Conservation (phyloP, 2,888 invertebrate species). For the Agapostemon virescens region DNA sequence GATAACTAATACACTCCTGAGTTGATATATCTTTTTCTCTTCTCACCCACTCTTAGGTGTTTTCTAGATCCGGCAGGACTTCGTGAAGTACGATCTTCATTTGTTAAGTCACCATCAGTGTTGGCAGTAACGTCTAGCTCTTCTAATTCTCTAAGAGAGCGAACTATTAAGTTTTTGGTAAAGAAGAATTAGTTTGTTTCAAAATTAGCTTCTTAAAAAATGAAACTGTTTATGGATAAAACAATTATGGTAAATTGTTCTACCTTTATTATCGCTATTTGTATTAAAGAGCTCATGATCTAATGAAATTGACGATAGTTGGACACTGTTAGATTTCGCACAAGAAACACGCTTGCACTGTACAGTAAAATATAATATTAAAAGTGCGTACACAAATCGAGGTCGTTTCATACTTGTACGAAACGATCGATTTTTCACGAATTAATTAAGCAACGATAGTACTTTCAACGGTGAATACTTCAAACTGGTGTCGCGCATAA, state of each 20-base stretch:
- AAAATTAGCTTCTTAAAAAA: not conserved
- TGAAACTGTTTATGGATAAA: not conserved
- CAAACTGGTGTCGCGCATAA: slow-evolving; percentile 20
- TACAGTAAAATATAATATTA: slow-evolving; percentile 32
- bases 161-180: slow-evolving; percentile 11
- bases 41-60: slow-evolving; percentile 35
- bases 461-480: not conserved
- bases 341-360: slow-evolving; percentile 22
- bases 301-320: not conserved
- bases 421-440: slow-evolving; percentile 11
- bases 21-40: not conserved
- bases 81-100: slow-evolving; percentile 38
- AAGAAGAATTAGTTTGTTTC: too few relatives aligned
- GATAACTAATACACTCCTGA: not conserved
- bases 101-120: not conserved
- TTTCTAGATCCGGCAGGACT: slow-evolving; percentile 17
- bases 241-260: slow-evolving; percentile 3
- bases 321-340: slow-evolving; percentile 3
- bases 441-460: not conserved
- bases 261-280: slow-evolving; percentile 62
- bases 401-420: slow-evolving; percentile 35
- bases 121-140: not conserved
- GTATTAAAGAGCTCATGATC: not conserved
- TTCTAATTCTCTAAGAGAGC: slow-evolving; percentile 21
- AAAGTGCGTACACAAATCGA: slow-evolving; percentile 25